These are phyloP conservation scores for Malurus melanocephalus DNA, from an alignment of 2,113 vertebrate species.

Conservation along the genomic window DNA sequence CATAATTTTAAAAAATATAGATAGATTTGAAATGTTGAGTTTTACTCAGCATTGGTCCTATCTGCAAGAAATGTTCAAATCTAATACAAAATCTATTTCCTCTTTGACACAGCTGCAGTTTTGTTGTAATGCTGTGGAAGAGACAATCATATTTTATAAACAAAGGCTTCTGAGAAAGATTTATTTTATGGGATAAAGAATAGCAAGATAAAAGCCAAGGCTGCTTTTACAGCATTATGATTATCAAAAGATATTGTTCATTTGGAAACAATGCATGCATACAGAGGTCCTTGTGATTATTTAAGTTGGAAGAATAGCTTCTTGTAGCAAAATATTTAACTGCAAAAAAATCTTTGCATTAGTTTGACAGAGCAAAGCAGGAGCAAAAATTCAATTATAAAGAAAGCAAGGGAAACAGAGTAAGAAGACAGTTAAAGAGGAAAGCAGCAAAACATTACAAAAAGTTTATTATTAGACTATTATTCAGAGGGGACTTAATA, in stretches of 20 bases:
- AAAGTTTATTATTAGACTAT: not conserved
- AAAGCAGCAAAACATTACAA: not conserved
- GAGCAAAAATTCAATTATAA: not conserved
- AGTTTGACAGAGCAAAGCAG: not conserved
- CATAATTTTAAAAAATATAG: not conserved
- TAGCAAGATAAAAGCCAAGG: not conserved
- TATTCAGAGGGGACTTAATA: not conserved
- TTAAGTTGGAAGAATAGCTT: not conserved
- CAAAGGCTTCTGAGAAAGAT: not conserved
- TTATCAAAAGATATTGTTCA: not conserved
- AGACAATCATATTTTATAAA: not conserved
- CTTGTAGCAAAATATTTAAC: not conserved
- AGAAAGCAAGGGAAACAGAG: not conserved
- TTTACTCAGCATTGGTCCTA: not conserved
- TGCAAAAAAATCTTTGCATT: not conserved
- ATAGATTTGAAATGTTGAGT: not conserved
- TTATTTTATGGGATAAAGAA: not conserved
- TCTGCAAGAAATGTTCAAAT: not conserved
- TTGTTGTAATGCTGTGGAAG: not conserved
- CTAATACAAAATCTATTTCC: not conserved
- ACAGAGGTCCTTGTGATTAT: not conserved
- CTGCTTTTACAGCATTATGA: not conserved
- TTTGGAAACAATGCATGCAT: not conserved
- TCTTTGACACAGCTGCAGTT: not conserved
- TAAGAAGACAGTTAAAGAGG: not conserved